Percentiles rank a stretch among this genome's conserved stretches.
These are phyloP conservation scores for Turritopsis rubra DNA, from an alignment of 30 jellyfish, hydroid and myxozoan genomes.

Conservation along the genomic window DNA sequence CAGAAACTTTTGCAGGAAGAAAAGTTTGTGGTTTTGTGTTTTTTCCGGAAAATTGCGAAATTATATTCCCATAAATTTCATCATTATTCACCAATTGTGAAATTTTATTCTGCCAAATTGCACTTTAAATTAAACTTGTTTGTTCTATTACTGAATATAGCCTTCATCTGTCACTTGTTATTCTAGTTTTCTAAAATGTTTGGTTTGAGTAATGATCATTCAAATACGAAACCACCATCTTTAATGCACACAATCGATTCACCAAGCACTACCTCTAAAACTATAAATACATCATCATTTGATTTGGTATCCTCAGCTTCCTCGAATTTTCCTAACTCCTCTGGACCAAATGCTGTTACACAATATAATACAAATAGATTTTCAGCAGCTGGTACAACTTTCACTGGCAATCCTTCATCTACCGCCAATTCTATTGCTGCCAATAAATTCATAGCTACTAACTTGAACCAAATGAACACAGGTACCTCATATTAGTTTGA, in stretches of 20 bases:
- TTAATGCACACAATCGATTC: neutral
- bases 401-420: neutral
- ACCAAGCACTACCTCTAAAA: neutral
- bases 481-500: neutral
- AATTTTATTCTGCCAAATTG: too few species aligned
- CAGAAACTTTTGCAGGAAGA: too few species aligned
- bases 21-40: too few species aligned
- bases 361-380: neutral
- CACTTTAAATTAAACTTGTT: too few species aligned
- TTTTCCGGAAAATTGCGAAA: too few species aligned
- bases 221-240: neutral
- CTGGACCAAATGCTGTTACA: neutral
- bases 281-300: neutral
- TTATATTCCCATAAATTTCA: too few species aligned
- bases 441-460: neutral
- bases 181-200: slow-evolving; percentile 8
- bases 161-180: neutral
- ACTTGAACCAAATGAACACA: neutral
- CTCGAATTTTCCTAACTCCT: neutral
- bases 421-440: neutral
- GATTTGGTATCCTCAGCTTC: neutral
- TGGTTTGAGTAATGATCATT: neutral
- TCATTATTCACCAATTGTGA: too few species aligned
- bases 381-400: neutral
- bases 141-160: too few species aligned